Conservation (phyloP, 2,888 invertebrate genomes). For the Cephus nigrinus region DNA sequence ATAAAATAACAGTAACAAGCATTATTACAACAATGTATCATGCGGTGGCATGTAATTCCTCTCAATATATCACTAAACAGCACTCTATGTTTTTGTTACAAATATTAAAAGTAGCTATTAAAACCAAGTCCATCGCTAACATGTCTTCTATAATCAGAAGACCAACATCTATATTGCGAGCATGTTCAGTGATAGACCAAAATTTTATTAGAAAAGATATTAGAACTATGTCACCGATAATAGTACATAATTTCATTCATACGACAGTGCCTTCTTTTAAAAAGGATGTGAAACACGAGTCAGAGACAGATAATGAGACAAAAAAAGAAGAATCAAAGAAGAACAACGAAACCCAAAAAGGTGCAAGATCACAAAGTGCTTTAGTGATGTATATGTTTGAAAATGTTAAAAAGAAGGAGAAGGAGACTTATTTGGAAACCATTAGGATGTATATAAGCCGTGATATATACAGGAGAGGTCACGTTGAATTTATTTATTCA, state of each 20-base stretch:
- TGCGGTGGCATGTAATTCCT: background rate
- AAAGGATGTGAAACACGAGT: background rate
- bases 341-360: constrained; percentile 28
- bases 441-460: constrained; percentile 79
- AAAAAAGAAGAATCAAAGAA: background rate
- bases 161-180: background rate
- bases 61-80: background rate
- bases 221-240: background rate
- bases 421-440: constrained; percentile 77
- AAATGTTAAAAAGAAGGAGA: constrained; percentile 71
- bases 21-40: background rate
- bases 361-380: background rate
- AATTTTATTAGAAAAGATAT: background rate
- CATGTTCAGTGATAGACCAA: background rate
- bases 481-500: constrained; percentile 94
- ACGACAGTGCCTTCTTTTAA: background rate
- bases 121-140: background rate
- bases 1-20: background rate
- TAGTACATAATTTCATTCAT: background rate
- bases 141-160: background rate
- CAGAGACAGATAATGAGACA: background rate
- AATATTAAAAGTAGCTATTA: background rate
- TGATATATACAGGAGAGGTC: constrained; percentile 80
- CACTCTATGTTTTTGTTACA: background rate
- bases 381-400: constrained; percentile 61